Evolutionary conservation across 2,113 vertebrate species (phyloP), one percentile per base, ranked within the genome.

Genomic region (Setophaga petechia): DNA sequence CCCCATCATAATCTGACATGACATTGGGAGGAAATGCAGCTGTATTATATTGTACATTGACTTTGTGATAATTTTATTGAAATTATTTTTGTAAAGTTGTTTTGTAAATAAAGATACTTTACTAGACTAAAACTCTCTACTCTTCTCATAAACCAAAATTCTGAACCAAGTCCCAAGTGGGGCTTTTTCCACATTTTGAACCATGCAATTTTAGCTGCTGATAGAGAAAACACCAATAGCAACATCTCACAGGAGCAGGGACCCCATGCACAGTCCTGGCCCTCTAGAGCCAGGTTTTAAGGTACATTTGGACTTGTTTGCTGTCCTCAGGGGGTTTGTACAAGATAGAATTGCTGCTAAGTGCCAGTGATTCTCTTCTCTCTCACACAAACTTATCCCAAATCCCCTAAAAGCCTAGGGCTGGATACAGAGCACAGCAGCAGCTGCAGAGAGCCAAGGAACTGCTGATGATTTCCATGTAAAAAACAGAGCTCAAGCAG

Each of bases 11-110:
- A 86, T 51, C 87, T 28, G 91, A 37, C 62, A 65, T 90, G 93
- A 87, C 47, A 41, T 67, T 91, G 94, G 66, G 93, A 96, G 95
- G 94, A 89, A 89, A 84, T 6, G 8, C 89, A 97, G 95, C 85
- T 98, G 92, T 98, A 97, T 97, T 96, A 98, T 98, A 98, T 92
- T 98, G 97, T 98, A 98, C 97, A 98, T 97, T 91, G 95, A 94
- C 90, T 97, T 96, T 83, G 96, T 96, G 93, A 97, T 98, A 98
- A 98, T 97, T 98, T 97, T 98, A 97, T 98, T 96, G 97, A 98
- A 95, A 97, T 95, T 98, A 98, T 98, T 98, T 98, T 98, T 98
- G 95, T 98, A 98, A 97, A 98, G 94, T 59, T 96, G 92, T 96
- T 94, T 88, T 97, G 96, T 98, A 98, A 98, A 98, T 98, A 98